Percentiles rank a stretch among this genome's conserved stretches.
Evolutionary conservation across 2,797 vertebrate genomes (phyloP).

Genomic region (Ceryle rudis): DNA sequence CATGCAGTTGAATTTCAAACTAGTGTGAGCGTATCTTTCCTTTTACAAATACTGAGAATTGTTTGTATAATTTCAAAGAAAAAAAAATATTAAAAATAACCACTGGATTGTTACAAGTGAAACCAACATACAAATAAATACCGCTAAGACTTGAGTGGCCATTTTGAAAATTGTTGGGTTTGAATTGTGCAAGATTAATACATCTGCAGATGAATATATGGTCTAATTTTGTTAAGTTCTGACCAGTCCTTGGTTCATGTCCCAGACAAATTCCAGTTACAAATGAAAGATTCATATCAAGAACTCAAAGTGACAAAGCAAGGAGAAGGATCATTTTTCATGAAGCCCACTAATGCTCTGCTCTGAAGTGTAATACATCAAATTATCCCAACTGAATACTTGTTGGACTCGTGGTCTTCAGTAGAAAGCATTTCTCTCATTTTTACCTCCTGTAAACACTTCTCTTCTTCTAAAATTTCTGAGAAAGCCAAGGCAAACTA

Average conservation of each 20-base stretch:
- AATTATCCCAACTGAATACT: not conserved
- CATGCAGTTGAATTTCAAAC: not conserved
- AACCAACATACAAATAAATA: not conserved
- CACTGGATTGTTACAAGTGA: not conserved
- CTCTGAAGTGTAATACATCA: not conserved
- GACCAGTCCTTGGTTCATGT: not conserved
- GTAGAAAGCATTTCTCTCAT: not conserved
- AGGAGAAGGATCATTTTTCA: not conserved
- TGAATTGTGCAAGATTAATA: not conserved
- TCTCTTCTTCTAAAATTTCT: not conserved
- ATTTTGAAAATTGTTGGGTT: not conserved
- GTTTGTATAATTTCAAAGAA: not conserved
- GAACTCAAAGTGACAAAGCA: not conserved
- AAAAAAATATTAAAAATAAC: not conserved
- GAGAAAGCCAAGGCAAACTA: not conserved
- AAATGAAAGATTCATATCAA: not conserved
- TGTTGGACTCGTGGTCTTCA: not conserved
- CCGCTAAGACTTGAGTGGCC: not conserved
- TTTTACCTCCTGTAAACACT: not conserved
- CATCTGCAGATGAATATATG: not conserved
- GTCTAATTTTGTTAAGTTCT: not conserved
- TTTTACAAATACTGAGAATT: not conserved
- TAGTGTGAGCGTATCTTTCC: not conserved
- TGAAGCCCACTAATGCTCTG: not conserved
- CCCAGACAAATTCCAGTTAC: not conserved